Evolutionary conservation across 2,113 vertebrate genomes (phyloP), one percentile per base, ranked within the genome.

Genomic region (Speoplatyrhinus poulsoni): DNA sequence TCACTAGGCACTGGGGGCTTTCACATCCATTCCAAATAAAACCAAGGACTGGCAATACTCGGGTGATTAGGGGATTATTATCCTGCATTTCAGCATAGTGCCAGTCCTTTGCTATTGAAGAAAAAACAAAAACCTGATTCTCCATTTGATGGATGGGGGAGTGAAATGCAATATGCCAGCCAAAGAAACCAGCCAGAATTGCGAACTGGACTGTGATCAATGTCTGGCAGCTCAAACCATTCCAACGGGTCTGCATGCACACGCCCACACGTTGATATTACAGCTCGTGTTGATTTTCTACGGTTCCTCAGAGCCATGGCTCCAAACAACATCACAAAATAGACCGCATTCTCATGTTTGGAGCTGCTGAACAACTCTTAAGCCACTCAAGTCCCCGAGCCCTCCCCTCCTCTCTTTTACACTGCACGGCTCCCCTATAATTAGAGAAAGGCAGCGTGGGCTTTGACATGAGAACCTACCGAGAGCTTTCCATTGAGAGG

Each of bases 21-120:
- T 90, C 79, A 87, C 88, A 91, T 89, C 87, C 82, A 88, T 77
- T 64, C 81, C 86, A 89, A 89, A 91, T 90, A 91, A 89, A 91
- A 89, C 87, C 83, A 69, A 83, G 78, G 80, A 79, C 90, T 91
- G 87, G 82, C 90, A 92, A 91, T 80, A 69, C 88, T 92, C 91
- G 90, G 90, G 91, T 93, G 92, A 91, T 93, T 90, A 92, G 82
- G 70, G 87, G 89, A 90, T 91, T 93, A 90, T 91, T 89, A 90
- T 90, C 85, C 85, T 85, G 88, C 82, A 84, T 90, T 91, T 89
- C 88, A 91, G 82, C 75, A 79, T 71, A 55, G 77, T 89, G 87
- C 88, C 87, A 88, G 86, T 82, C 77, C 74, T 84, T 84, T 19
- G 48, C 84, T 76, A 68, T 75, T 69, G 71, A 65, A 59, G 7